A percentile compares a stretch with the other conserved stretches of the same genome.
These are phyloP conservation scores for Zhengitettix transpicula DNA, from an alignment of 2,888 invertebrate species.

Conservation along the genomic window DNA sequence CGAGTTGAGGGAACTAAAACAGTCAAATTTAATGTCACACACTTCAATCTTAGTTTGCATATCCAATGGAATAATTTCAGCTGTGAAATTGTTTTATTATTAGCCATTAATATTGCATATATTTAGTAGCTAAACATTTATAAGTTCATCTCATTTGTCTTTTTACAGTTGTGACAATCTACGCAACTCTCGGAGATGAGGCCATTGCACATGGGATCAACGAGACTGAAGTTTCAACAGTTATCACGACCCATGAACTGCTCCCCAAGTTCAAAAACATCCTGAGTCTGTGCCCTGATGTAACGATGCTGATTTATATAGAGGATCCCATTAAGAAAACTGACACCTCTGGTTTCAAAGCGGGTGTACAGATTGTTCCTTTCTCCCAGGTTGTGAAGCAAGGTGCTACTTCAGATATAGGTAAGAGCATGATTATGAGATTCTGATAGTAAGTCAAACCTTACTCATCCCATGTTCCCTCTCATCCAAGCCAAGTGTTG, in stretches of 20 bases:
- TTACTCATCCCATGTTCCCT: no score
- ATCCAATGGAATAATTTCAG: no score
- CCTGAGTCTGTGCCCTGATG: constrained; percentile 49
- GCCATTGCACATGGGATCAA: constrained; percentile 93
- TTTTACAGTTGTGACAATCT: constrained; percentile 76
- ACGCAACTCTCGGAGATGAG: constrained; percentile 92
- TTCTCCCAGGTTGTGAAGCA: constrained; percentile 52
- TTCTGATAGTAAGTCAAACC: no score
- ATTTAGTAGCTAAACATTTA: no score
- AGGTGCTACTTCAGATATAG: constrained; percentile 27
- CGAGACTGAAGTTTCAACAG: constrained; percentile 85
- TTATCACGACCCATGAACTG: constrained; percentile 84
- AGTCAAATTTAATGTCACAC: no score
- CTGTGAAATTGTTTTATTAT: no score
- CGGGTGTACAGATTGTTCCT: constrained; percentile 51
- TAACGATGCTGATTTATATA: constrained; percentile 70
- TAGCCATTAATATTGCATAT: no score
- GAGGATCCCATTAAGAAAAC: constrained; percentile 69
- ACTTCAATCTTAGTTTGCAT: no score
- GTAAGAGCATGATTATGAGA: constrained; percentile 7
- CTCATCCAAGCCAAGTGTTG: no score
- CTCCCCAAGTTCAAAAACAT: constrained; percentile 78
- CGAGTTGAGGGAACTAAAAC: no score
- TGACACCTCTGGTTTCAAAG: constrained; percentile 51
- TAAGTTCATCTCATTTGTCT: constrained; percentile 10